phyloP scores from a whole-genome alignment of 92 coral and sea anemone species.

The Porites rus region DNA sequence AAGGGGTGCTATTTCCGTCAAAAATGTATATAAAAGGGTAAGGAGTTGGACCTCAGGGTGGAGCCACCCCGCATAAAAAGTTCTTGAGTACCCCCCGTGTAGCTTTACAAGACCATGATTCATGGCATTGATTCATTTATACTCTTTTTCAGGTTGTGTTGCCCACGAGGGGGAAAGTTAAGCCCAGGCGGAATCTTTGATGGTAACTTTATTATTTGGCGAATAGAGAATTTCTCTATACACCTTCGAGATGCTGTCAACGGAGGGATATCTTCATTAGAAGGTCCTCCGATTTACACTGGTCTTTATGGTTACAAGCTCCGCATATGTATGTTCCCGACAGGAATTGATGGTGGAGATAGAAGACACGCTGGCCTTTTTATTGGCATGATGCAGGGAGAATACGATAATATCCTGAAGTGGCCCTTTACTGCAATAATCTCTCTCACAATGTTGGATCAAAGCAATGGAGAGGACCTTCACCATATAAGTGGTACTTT shows the following conservation, averaged over 20 bases:
- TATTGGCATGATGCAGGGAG: constrained; percentile 79
- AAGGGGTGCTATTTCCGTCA: no score
- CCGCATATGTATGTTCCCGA: constrained; percentile 68
- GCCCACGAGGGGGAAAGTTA: no score
- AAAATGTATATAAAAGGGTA: no score
- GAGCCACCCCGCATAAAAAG: no score
- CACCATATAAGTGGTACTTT: constrained; percentile 82
- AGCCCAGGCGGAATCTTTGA: constrained; percentile 67
- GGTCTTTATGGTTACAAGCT: constrained; percentile 78
- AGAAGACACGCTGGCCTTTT: constrained; percentile 73
- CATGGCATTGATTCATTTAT: no score
- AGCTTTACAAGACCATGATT: no score
- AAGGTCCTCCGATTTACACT: constrained; percentile 80
- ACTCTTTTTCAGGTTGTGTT: no score
- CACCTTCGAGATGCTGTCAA: constrained; percentile 47
- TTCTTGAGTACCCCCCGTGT: no score
- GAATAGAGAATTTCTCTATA: constrained; percentile 66
- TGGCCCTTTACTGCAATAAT: constrained; percentile 88
- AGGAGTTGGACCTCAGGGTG: no score
- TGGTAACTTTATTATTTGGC: constrained; percentile 78
- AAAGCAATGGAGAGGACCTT: constrained; percentile 61
- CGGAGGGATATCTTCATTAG: constrained; percentile 63
- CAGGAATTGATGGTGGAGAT: constrained; percentile 70
- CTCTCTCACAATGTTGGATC: constrained; percentile 80
- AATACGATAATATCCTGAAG: constrained; percentile 66